Conservation (phyloP, 2,797 vertebrate genomes). For the Orestias chungarensis region DNA sequence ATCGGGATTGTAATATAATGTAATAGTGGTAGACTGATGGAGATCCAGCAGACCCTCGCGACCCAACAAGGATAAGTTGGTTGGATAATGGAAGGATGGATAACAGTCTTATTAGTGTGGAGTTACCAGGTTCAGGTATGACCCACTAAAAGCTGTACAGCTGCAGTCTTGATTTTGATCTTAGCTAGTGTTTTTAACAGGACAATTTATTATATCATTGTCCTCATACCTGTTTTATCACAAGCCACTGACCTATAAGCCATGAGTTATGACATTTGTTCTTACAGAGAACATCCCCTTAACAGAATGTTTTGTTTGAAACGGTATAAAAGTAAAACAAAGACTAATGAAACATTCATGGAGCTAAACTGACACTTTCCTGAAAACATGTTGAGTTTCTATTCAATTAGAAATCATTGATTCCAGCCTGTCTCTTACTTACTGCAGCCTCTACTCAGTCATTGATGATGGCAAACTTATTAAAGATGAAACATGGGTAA, state of each 20-base stretch:
- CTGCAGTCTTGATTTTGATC: background rate
- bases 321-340: background rate
- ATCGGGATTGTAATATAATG: too few relatives aligned
- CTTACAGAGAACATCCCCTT: background rate
- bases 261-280: background rate
- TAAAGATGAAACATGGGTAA: constrained; percentile 24
- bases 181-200: background rate
- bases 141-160: background rate
- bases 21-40: too few relatives aligned
- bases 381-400: constrained; percentile 6
- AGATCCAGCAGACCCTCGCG: too few relatives aligned
- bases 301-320: background rate
- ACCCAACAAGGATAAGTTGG: too few relatives aligned
- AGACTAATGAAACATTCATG: background rate
- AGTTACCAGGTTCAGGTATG: background rate
- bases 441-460: constrained; percentile 13
- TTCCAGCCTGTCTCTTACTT: constrained; percentile 13
- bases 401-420: background rate
- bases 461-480: constrained; percentile 35
- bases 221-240: background rate
- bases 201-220: background rate
- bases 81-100: too few relatives aligned
- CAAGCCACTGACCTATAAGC: background rate
- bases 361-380: background rate
- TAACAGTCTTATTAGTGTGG: background rate